Base-by-base conservation (phyloP, 2,113 vertebrate genomes). In the Hassar affinis region DNA sequence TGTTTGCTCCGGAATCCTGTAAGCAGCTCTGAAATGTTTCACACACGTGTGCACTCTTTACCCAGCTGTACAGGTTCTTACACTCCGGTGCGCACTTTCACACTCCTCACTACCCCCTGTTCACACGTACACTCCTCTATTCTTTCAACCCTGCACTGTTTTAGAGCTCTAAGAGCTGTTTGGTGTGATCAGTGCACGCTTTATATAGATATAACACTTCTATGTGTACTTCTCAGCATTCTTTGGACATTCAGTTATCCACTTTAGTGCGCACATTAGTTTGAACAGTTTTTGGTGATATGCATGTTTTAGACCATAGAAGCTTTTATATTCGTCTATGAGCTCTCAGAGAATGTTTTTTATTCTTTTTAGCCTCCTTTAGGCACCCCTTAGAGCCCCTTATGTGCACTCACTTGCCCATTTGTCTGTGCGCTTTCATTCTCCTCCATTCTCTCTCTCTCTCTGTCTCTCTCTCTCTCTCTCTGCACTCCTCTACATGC, bases 1-100 rank as follows among this genome's bases (percentile, higher is more conserved):
- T 33, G 74, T 56, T 54, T 69, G 35, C 66, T 14, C 47, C 54
- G 74, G 30, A 56, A 51, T 56, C 8, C 6, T 51, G 8, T 71
- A 20, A 45, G 11, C 38, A 71, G 9, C 47, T 35, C 18, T 12
- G 74, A 56, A 35, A 76, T 56, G 30, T 56, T 35, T 35, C 74
- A 54, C 72, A 33, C 71, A n/a, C 38, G 3, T 3, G 38, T 47
- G 42, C 59, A 49, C n/a, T 5, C n/a, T 33, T 61, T 27, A 45
- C 35, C 7, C 77, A 61, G 56, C 38, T 47, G 56, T 17, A 27
- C 35, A 15, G 9, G 25, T 18, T 62, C 38, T 79, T 27, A 47
- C 77, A 62, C 77, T 79, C 42, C 56, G 27, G 54, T 11, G 57
- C 38, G 38, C 54, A 79, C 54, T 79, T 47, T 79, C 54, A 64